Evolutionary conservation across 2,888 invertebrate species (phyloP).

Genomic region (Emmelina monodactyla): DNA sequence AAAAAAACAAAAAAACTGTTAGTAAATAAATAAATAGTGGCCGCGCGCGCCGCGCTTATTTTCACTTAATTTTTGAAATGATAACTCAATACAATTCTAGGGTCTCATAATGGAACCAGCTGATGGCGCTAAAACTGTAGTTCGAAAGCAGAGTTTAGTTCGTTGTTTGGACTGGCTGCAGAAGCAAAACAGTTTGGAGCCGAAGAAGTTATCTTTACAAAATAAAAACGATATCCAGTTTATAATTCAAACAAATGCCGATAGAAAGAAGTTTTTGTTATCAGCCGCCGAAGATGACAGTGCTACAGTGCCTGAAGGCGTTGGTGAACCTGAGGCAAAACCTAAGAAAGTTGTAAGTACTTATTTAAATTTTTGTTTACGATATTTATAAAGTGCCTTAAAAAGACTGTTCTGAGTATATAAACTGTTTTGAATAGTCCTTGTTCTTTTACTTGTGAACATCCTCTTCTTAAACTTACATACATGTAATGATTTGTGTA

Average conservation of each 20-base stretch:
- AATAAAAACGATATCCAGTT: conserved; percentile 53
- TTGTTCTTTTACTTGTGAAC: not conserved
- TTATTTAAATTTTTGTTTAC: conserved; percentile 1
- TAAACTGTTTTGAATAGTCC: not conserved
- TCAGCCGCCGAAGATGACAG: conserved; percentile 41
- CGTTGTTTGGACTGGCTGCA: conserved; percentile 51
- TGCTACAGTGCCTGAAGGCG: conserved; percentile 40
- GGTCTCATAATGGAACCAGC: too few relatives aligned
- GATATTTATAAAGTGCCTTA: not conserved
- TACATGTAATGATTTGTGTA: too few relatives aligned
- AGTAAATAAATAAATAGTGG: too few relatives aligned
- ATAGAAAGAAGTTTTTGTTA: conserved; percentile 39
- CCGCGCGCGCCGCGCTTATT: too few relatives aligned
- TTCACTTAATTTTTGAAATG: too few relatives aligned
- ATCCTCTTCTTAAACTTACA: too few relatives aligned
- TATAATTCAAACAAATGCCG: conserved; percentile 44
- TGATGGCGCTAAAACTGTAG: too few relatives aligned
- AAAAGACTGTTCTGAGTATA: not conserved
- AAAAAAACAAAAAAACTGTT: too few relatives aligned
- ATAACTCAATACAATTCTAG: too few relatives aligned
- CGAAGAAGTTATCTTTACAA: conserved; percentile 33
- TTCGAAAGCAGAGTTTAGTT: conserved; percentile 23
- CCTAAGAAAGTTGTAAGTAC: conserved; percentile 39
- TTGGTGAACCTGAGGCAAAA: conserved; percentile 30
- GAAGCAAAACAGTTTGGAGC: conserved; percentile 38